Evolutionary conservation across 2,797 vertebrate species (phyloP).

Genomic region (Sciaenops ocellatus): DNA sequence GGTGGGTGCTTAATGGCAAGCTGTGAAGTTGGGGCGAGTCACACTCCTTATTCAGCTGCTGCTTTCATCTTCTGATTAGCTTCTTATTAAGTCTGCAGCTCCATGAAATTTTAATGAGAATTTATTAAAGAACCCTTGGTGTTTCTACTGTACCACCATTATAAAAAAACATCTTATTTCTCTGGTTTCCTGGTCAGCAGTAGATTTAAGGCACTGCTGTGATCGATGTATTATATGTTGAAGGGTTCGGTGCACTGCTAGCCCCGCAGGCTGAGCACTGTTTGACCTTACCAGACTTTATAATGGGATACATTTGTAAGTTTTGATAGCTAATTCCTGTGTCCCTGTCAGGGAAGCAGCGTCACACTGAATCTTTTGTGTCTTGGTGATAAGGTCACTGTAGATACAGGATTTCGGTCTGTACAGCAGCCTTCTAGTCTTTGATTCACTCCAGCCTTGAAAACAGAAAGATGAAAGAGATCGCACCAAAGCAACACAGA

Average conservation of each 20-base stretch:
- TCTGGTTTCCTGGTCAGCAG: constrained; percentile 43
- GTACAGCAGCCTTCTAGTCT: constrained; percentile 41
- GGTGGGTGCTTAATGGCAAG: constrained; percentile 77
- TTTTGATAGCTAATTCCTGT: constrained; percentile 64
- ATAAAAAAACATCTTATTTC: constrained; percentile 54
- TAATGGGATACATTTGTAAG: constrained; percentile 67
- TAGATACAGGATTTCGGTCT: constrained; percentile 41
- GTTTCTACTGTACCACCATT: constrained; percentile 63
- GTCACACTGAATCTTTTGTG: constrained; percentile 30
- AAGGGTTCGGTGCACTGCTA: constrained; percentile 26
- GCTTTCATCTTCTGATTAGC: constrained; percentile 84
- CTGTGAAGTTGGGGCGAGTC: constrained; percentile 82
- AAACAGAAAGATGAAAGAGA: constrained; percentile 75
- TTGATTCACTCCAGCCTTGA: constrained; percentile 64
- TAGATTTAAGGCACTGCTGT: constrained; percentile 21
- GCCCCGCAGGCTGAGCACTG: constrained; percentile 53
- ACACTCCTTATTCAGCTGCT: constrained; percentile 84
- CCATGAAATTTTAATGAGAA: constrained; percentile 83
- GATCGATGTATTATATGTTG: constrained; percentile 30
- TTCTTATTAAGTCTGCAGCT: constrained; percentile 82
- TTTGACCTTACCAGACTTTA: constrained; percentile 71
- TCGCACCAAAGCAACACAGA: constrained; percentile 56
- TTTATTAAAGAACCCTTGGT: constrained; percentile 74
- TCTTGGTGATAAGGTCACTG: constrained; percentile 63
- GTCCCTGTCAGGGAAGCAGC: constrained; percentile 31